Evolutionary conservation across 2,797 vertebrate species (phyloP), one percentile per base, ranked within the genome.

Genomic region (Bovichtus diacanthus): DNA sequence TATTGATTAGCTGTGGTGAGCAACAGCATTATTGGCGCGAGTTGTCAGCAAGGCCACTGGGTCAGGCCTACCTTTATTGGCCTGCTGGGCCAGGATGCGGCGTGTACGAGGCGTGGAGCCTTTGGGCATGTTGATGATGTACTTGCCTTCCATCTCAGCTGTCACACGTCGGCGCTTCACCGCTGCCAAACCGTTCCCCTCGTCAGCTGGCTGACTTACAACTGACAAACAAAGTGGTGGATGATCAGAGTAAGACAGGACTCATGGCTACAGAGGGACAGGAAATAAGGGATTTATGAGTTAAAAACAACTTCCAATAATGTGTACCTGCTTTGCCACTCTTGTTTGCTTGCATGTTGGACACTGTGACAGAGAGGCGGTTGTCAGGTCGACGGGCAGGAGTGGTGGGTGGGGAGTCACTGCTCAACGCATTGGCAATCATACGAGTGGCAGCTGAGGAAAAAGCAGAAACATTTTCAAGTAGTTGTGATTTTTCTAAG

Each of bases 71-170:
- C 98, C 97, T 97, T 96, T 97, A 5, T 96, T 96, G 88, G 93
- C 95, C 92, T 98, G 97, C 92, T 98, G 97, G 90, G 96, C 96
- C 89, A 99, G 95, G 95, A 99, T 97, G 90, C 96, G 98, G 61
- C 96, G 96, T 63, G 96, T 98, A 53, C 96, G 93, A 16, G 96
- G 91, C 0, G 98, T 99, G 83, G 97, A 97, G 73, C 98, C 98
- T 91, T 98, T 98, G 86, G 98, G 98, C 98, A 99, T 98, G 94
- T 96, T 97, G 92, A 99, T 95, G 81, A 98, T 96, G 92, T 99
- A 99, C 79, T 99, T 99, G 72, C 98, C 98, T 90, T 99, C 98
- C 96, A 98, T 99, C 92, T 99, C 98, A 0, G 97, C 96, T 0
- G 98, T 99, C 67, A 98, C 98, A 0, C 97, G 94, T 10, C 97